Evolutionary conservation across 1,140 invertebrate species (phyloP), one percentile per base, ranked within the genome.

Genomic region (Drosophila fuyamai): DNA sequence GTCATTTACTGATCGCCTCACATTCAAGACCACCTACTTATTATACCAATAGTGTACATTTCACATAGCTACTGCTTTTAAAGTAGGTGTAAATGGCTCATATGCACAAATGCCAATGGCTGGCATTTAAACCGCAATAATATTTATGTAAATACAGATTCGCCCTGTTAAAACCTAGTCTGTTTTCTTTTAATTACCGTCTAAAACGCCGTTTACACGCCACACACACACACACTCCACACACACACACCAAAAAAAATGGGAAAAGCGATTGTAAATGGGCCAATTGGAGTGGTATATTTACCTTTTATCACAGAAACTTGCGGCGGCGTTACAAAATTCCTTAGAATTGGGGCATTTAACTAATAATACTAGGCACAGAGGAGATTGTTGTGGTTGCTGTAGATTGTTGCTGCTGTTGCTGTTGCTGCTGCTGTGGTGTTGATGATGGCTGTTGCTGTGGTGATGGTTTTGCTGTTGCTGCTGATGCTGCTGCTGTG

Each of bases 291-390:
- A 5, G 36, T 61, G 35, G 14, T 32, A 48, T 62, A 79, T 83
- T 92, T 92, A 92, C 91, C 91, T 92, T 92, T 92, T 92, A 92
- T 92, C 91, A 92, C 91, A 92, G 91, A 92, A 92, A 92, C 90
- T 91, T 84, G 81, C 84, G 81, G 88, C 85, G 81, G 90, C 90
- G 81, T 92, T 92, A 91, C 91, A 92, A 85, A 92, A 92, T 86
- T 92, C 91, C 79, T 92, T 92, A 61, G 91, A 92, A 92, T 92
- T 92, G 66, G 91, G 91, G 79, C 91, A 92, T 92, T 92, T 92
- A 91, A 92, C 91, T 91, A 92, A 92, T 92, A 92, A 92, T 92
- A 92, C 91, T 91, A 92, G 91, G 86, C 91, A 92, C 88, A 92
- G 79, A 80, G 91, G 91, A 88, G 91, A 91, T 86, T 91, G 85